phyloP scores from a whole-genome alignment of 1,140 invertebrate species.

The Leucophenga varia region DNA sequence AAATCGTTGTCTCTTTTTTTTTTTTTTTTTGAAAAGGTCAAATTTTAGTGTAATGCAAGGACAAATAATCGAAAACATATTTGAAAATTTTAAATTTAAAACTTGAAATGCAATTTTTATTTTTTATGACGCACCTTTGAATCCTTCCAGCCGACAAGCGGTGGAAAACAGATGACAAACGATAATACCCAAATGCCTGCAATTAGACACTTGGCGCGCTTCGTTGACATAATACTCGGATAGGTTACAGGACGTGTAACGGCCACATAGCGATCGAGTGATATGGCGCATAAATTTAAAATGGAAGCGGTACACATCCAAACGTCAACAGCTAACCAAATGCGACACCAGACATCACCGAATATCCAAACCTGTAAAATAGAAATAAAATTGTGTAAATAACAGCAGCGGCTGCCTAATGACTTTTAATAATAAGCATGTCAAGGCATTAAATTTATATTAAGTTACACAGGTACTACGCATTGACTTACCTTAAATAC shows the following conservation, averaged over 20 bases:
- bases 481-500: slow-evolving; percentile 74
- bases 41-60: no score
- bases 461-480: no score
- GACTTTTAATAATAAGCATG: no score
- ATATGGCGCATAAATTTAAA: slow-evolving; percentile 88
- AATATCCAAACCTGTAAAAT: slow-evolving; percentile 85
- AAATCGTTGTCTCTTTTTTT: no score
- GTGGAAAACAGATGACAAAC: slow-evolving; percentile 96
- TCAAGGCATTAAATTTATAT: no score
- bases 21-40: no score
- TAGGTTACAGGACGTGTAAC: slow-evolving; percentile 92
- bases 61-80: no score
- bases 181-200: slow-evolving; percentile 91
- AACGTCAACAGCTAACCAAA: slow-evolving; percentile 92
- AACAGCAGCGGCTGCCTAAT: no score
- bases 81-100: no score
- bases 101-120: no score
- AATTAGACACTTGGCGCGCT: slow-evolving; percentile 84
- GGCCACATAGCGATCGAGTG: slow-evolving; percentile 90
- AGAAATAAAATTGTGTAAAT: not conserved
- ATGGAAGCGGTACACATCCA: slow-evolving; percentile 96
- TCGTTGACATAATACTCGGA: slow-evolving; percentile 88
- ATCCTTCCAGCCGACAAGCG: slow-evolving; percentile 92
- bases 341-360: slow-evolving; percentile 86
- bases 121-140: slow-evolving; percentile 65